Evolutionary conservation across 1,140 invertebrate genomes (phyloP).

Genomic region (Brachionus rotundiformis): DNA sequence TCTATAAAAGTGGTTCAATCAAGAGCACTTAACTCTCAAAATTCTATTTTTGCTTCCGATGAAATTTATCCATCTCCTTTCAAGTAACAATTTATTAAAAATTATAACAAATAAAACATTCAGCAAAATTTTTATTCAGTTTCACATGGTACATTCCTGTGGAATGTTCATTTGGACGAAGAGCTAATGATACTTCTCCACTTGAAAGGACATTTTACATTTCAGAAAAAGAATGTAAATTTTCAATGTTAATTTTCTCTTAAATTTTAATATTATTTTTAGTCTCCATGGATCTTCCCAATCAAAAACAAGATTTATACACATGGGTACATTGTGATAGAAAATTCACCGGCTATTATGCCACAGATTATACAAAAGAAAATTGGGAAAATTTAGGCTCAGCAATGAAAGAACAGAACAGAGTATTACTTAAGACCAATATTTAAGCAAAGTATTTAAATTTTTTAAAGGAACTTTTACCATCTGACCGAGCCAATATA

Average conservation of each 20-base stretch:
- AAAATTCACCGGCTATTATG: constrained; percentile 41
- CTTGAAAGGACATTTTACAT: constrained; percentile 27
- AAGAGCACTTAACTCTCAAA: background rate
- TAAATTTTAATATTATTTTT: no score
- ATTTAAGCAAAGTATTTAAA: background rate
- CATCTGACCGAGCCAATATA: constrained; percentile 46
- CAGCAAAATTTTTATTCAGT: constrained; percentile 22
- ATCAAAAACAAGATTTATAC: background rate
- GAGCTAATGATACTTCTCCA: background rate
- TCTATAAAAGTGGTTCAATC: background rate
- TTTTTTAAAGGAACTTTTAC: background rate
- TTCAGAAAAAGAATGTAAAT: constrained; percentile 14
- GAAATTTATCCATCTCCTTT: constrained; percentile 32
- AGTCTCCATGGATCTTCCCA: background rate
- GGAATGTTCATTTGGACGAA: constrained; percentile 35
- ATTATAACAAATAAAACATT: background rate
- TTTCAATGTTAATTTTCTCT: background rate
- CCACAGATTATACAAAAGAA: constrained; percentile 14
- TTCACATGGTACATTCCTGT: constrained; percentile 44
- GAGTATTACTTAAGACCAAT: background rate
- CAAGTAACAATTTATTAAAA: background rate
- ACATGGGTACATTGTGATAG: constrained; percentile 38
- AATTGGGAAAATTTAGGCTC: constrained; percentile 38
- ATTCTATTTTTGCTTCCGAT: constrained; percentile 36
- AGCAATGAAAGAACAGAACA: constrained; percentile 26